Percentiles rank a stretch among this genome's conserved stretches.
Conservation (phyloP, 1,140 invertebrate species). For the Notospermus geniculatus region DNA sequence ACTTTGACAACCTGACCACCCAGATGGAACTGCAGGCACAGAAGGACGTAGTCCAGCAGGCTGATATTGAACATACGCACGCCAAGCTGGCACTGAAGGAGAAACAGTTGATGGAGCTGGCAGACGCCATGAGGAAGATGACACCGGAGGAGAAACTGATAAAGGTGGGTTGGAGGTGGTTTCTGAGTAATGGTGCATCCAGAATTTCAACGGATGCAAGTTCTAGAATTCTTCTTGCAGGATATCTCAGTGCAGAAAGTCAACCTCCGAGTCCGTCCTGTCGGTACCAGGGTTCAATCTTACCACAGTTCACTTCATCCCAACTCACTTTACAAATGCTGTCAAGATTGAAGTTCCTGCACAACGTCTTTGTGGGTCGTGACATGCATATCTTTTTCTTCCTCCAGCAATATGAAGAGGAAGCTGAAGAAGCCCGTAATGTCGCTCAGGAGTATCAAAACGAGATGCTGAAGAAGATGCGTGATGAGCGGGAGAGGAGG, state of each 20-base stretch:
- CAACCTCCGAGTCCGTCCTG: no score
- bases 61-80: conserved; percentile 41
- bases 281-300: no score
- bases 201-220: no score
- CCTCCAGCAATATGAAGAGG: conserved; percentile 36
- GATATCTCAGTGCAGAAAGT: no score
- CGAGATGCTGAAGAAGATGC: conserved; percentile 38
- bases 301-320: no score
- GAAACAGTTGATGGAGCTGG: conserved; percentile 45
- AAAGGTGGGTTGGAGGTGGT: conserved; percentile 12
- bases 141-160: conserved; percentile 40
- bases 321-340: no score
- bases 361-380: no score
- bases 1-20: conserved; percentile 44
- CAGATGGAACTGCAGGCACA: conserved; percentile 36
- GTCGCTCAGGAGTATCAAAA: conserved; percentile 37
- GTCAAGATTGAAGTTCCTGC: no score
- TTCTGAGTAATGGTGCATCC: no score
- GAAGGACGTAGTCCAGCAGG: conserved; percentile 34
- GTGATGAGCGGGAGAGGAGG: conserved; percentile 37
- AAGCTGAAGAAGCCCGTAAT: conserved; percentile 33
- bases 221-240: no score
- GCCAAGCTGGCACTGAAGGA: conserved; percentile 45
- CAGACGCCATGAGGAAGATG: conserved; percentile 44
- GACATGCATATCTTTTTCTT: no score